phyloP scores from a whole-genome alignment of 2,113 vertebrate species.

The Cebidichthys violaceus region DNA sequence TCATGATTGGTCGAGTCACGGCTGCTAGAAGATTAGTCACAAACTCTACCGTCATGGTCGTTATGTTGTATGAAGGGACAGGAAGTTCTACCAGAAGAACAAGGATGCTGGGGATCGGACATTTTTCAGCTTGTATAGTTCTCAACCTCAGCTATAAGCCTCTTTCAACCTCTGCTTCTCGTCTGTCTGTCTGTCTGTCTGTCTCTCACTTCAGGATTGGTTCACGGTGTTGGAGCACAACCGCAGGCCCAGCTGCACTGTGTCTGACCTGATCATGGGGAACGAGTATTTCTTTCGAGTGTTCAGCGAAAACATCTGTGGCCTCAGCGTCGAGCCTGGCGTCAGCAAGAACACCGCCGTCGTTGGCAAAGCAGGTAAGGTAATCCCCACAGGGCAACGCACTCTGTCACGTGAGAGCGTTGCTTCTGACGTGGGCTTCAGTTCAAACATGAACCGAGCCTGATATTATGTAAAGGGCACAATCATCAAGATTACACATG shows the following conservation, averaged over 20 bases:
- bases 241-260: slow-evolving; percentile 87
- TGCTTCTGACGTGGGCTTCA: slow-evolving; percentile 21
- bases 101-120: not conserved
- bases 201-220: slow-evolving; percentile 85
- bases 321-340: slow-evolving; percentile 85
- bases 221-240: slow-evolving; percentile 91
- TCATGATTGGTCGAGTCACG: not conserved
- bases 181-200: not conserved
- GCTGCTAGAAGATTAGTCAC: slow-evolving; percentile 15
- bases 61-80: not conserved
- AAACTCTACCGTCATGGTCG: not conserved
- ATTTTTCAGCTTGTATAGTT: slow-evolving; percentile 27
- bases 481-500: not conserved
- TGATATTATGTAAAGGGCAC: not conserved
- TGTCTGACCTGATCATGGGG: slow-evolving; percentile 92
- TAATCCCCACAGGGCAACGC: slow-evolving; percentile 17
- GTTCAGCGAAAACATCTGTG: slow-evolving; percentile 90
- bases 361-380: slow-evolving; percentile 88
- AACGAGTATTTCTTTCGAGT: slow-evolving; percentile 92
- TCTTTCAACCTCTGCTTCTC: slow-evolving; percentile 42
- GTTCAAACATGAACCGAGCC: slow-evolving; percentile 3
- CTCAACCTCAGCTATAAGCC: slow-evolving; percentile 32
- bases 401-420: not conserved
- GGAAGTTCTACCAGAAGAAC: slow-evolving; percentile 7
- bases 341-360: slow-evolving; percentile 89